Conservation (phyloP, 1,140 invertebrate genomes). For the Drosophila navojoa region DNA sequence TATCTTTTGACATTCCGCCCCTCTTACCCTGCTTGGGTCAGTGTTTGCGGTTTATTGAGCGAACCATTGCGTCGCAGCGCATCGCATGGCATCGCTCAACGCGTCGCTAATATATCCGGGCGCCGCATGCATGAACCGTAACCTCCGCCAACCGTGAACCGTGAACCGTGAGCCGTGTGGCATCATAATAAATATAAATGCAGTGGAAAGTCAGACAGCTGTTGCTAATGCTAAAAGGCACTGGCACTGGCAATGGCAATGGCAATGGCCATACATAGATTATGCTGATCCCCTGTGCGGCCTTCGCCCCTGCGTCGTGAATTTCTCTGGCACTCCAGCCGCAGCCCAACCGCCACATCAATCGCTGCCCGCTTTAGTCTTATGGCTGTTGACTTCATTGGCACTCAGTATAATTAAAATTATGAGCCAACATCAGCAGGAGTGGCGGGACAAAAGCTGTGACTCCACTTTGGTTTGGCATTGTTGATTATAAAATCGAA, state of each 20-base stretch:
- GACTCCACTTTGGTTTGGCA: constrained; percentile 66
- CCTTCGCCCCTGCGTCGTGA: neutral
- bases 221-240: constrained; percentile 71
- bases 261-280: constrained; percentile 24
- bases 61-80: constrained; percentile 34
- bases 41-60: constrained; percentile 74
- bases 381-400: constrained; percentile 81
- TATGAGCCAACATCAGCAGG: constrained; percentile 63
- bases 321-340: neutral
- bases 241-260: constrained; percentile 55
- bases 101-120: constrained; percentile 74
- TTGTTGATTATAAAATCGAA: constrained; percentile 82
- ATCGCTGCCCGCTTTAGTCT: constrained; percentile 69
- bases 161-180: neutral
- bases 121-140: constrained; percentile 65
- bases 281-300: constrained; percentile 29
- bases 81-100: constrained; percentile 43
- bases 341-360: constrained; percentile 47
- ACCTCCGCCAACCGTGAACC: constrained; percentile 47
- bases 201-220: constrained; percentile 74
- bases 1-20: constrained; percentile 37
- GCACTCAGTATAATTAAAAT: constrained; percentile 83
- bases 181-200: constrained; percentile 78
- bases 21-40: constrained; percentile 1
- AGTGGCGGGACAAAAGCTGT: constrained; percentile 54